phyloP scores from a whole-genome alignment of 1,140 invertebrate species.

The Teleogryllus occipitalis region DNA sequence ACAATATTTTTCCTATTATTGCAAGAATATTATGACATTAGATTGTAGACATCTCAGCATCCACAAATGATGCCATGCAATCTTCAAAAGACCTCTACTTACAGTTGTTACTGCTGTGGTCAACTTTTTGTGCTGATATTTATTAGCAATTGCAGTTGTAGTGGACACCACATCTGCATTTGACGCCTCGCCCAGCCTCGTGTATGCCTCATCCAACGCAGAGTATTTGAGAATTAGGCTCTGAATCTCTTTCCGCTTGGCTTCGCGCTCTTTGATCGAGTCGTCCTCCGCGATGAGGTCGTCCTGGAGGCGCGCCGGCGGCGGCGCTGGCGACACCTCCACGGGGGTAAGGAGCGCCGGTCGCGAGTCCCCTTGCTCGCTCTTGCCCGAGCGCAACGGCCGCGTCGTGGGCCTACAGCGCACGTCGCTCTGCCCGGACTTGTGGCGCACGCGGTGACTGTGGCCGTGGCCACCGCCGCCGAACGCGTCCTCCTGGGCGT shows the following conservation, averaged over 20 bases:
- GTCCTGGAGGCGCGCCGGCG: constrained; percentile 32
- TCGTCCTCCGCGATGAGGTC: constrained; percentile 30
- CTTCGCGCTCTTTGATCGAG: constrained; percentile 57
- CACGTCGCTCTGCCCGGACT: constrained; percentile 18
- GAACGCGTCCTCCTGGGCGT: constrained; percentile 26
- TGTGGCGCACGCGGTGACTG: constrained; percentile 15
- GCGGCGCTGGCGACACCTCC: constrained; percentile 14
- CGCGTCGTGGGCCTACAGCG: not conserved
- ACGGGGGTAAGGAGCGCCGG: constrained; percentile 13
- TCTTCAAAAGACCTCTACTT: constrained; percentile 21
- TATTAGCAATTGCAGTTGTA: constrained; percentile 14
- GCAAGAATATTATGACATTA: no score
- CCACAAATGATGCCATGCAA: no score
- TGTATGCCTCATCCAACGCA: constrained; percentile 55
- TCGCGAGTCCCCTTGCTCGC: constrained; percentile 17
- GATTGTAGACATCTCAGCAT: no score
- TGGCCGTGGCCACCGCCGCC: not conserved
- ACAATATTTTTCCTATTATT: no score
- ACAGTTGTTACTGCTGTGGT: constrained; percentile 20
- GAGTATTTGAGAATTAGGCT: constrained; percentile 69
- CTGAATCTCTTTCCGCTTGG: constrained; percentile 69
- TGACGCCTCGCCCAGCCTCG: constrained; percentile 8
- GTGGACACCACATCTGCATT: not conserved
- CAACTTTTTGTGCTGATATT: constrained; percentile 19
- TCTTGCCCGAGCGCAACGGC: constrained; percentile 16